Base-by-base conservation (phyloP, 1,140 invertebrate species). In the Camponotus floridanus region DNA sequence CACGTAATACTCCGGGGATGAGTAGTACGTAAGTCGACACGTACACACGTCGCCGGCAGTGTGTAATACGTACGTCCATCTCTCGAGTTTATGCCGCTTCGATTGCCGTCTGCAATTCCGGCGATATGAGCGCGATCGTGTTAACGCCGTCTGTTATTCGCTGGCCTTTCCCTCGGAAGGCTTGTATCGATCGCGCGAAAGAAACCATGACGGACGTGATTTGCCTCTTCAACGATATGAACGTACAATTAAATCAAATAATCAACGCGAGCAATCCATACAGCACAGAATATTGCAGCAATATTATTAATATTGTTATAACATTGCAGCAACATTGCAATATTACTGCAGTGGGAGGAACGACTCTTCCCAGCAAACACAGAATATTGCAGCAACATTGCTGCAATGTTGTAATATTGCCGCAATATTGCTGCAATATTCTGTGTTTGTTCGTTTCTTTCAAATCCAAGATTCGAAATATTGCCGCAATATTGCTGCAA, bases 1-100 rank as follows among this genome's bases (percentile, higher is more conserved):
- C 93, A 91, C 91, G 90, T 94, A 92, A 93, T 94, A 93, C 91
- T 92, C 92, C 84, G 87, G 91, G 91, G 91, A 93, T 88, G 78
- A 57, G 70, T 6, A 51, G 15, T 80, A 70, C 68, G 42, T 80
- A 85, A 81, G 80, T 67, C 70, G 71, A 48, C 55, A 67, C 70
- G 31, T 31, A 48, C 15, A 48, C 15, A 64, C 61, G 51, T 70
- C 68, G 61, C 39, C 64, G 86, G 55, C 70, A 21, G 62, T 70
- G 70, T 86, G 61, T 86, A 61, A 65, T 85, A 84, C 86, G 73
- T 88, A 85, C 87, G 87, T 85, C 67, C 83, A 90, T 90, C 76
- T 90, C 76, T 78, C 86, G 85, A 86, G 70, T 89, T 89, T 86
- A 89, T 85, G 80, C 57, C 71, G 81, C 87, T 91, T 88, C 90